These are phyloP conservation scores for Philhelius pedissequus DNA, from an alignment of 2,888 invertebrate genomes.

Conservation along the genomic window DNA sequence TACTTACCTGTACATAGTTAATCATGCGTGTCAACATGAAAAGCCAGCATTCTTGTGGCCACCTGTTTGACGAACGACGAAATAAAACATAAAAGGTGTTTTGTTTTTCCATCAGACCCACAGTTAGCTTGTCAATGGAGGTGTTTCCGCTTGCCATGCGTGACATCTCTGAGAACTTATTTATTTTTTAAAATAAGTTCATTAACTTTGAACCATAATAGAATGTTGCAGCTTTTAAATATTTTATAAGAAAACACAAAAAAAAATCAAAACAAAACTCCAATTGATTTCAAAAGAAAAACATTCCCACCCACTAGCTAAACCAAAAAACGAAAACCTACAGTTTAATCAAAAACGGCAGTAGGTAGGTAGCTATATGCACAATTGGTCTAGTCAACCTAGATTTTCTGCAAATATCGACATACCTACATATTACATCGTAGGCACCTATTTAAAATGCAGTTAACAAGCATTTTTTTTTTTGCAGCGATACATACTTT, in stretches of 20 bases:
- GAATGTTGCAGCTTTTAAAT: background rate
- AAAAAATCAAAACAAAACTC: background rate
- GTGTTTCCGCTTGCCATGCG: conserved; percentile 5
- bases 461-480: background rate
- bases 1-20: background rate
- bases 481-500: background rate
- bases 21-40: conserved; percentile 44
- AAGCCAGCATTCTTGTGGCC: background rate
- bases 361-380: too few relatives aligned
- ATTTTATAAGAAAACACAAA: background rate
- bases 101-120: background rate
- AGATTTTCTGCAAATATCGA: background rate
- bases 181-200: background rate
- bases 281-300: background rate
- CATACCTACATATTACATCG: too few relatives aligned
- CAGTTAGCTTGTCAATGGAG: background rate
- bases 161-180: background rate
- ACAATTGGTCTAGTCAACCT: background rate
- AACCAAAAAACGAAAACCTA: background rate
- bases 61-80: conserved; percentile 19
- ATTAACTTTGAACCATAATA: background rate
- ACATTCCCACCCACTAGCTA: background rate
- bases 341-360: too few relatives aligned
- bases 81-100: background rate
- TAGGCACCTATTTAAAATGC: background rate